A percentile compares a stretch with the other conserved stretches of the same genome.
These are phyloP conservation scores for Odocoileus hemionus DNA, from an alignment of 2,113 vertebrate species.

Conservation along the genomic window DNA sequence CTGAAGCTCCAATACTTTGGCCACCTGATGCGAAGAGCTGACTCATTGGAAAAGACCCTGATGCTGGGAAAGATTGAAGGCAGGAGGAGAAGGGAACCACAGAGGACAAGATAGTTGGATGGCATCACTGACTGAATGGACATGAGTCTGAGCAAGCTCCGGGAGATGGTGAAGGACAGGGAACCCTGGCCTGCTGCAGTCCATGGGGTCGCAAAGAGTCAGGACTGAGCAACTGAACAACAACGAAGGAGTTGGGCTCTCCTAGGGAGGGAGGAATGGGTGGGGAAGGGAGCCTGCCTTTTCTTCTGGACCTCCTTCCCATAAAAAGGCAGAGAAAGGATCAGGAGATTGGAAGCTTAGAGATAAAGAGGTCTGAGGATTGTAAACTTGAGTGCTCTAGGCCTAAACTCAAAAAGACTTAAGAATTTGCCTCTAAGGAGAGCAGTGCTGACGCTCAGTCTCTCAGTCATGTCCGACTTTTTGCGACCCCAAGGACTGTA, in stretches of 20 bases:
- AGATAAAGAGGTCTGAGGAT: neutral
- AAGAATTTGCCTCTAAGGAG: neutral
- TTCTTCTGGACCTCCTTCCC: neutral
- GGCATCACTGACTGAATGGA: neutral
- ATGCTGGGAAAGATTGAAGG: neutral
- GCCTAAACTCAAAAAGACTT: neutral
- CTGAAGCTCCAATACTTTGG: neutral
- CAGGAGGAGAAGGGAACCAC: neutral
- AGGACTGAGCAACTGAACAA: neutral
- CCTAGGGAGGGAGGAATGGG: neutral
- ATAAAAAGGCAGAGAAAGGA: neutral
- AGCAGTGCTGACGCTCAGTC: neutral
- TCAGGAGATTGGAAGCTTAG: neutral
- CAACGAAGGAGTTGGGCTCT: fast-evolving
- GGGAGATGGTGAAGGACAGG: neutral
- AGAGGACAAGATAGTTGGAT: neutral
- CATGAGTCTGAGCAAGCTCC: neutral
- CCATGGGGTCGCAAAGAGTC: neutral
- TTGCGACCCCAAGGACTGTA: neutral
- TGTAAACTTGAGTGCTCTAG: neutral
- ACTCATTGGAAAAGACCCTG: neutral
- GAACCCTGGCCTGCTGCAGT: neutral
- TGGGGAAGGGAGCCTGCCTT: neutral
- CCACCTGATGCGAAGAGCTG: neutral
- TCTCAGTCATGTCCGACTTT: fast-evolving